Conservation (phyloP, 2,797 vertebrate species). For the Pseudochaenichthys georgianus region DNA sequence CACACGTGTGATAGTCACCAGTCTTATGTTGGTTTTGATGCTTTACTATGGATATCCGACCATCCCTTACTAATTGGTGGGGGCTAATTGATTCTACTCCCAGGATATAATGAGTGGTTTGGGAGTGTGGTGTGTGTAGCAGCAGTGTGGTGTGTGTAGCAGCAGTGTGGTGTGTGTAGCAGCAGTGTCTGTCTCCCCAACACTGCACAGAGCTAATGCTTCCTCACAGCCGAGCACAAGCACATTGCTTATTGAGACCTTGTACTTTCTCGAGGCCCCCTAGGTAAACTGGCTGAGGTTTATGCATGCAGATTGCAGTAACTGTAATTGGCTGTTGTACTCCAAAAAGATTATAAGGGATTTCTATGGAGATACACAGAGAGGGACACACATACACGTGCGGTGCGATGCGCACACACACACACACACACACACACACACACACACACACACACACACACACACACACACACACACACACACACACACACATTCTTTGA, state of each 20-base stretch:
- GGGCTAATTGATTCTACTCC: conserved; percentile 67
- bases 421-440: conserved; percentile 3
- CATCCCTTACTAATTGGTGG: conserved; percentile 62
- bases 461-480: neutral
- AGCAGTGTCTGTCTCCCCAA: conserved; percentile 33
- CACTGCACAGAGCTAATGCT: conserved; percentile 32
- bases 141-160: conserved; percentile 53
- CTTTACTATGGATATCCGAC: conserved; percentile 12
- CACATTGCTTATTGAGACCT: conserved; percentile 35
- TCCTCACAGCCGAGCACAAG: conserved; percentile 43
- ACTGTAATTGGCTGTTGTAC: conserved; percentile 77
- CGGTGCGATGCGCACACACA: neutral
- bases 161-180: conserved; percentile 53
- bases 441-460: conserved; percentile 4
- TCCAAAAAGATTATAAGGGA: conserved; percentile 51
- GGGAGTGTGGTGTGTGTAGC: conserved; percentile 63
- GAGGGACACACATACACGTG: conserved; percentile 6
- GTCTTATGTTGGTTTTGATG: neutral
- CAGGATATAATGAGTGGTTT: conserved; percentile 70
- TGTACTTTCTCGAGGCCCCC: conserved; percentile 39
- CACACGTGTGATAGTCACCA: neutral
- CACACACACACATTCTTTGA: conserved; percentile 45
- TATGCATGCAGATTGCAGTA: conserved; percentile 62
- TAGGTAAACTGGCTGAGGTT: conserved; percentile 64
- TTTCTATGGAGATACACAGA: conserved; percentile 49